phyloP scores from a whole-genome alignment of 2,797 vertebrate genomes.

The Lagocephalus sceleratus region DNA sequence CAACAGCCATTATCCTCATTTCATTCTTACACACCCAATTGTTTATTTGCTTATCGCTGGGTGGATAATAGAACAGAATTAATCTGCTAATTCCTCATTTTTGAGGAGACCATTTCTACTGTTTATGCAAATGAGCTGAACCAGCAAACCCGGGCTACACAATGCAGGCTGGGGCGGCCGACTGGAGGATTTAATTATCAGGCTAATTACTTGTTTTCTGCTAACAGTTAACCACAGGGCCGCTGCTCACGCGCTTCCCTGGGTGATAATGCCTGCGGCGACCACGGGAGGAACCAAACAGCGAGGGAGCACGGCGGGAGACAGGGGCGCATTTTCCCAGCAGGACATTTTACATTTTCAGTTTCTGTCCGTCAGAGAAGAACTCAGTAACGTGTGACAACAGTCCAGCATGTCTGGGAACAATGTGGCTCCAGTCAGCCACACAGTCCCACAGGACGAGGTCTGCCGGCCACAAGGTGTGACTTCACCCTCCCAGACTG shows the following conservation, averaged over 20 bases:
- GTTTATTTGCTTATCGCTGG: constrained; percentile 63
- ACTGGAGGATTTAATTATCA: constrained; percentile 68
- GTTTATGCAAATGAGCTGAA: constrained; percentile 54
- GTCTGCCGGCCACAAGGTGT: background rate
- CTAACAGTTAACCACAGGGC: constrained; percentile 51
- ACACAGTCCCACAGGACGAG: background rate
- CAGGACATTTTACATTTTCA: constrained; percentile 22
- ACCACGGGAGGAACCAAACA: constrained; percentile 2
- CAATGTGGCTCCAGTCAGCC: too few relatives aligned
- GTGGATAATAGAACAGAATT: constrained; percentile 61
- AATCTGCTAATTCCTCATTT: constrained; percentile 59
- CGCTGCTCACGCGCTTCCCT: constrained; percentile 12
- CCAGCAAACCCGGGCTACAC: constrained; percentile 24
- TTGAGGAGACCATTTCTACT: constrained; percentile 32
- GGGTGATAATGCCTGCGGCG: constrained; percentile 31
- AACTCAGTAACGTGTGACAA: too few relatives aligned
- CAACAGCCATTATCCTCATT: constrained; percentile 38
- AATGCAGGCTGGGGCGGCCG: constrained; percentile 27
- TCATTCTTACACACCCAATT: constrained; percentile 45
- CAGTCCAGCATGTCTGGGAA: too few relatives aligned
- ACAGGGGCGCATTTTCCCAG: constrained; percentile 20
- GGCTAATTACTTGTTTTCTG: constrained; percentile 67
- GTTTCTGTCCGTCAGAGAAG: constrained; percentile 16
- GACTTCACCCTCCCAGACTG: background rate
- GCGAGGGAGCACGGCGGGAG: constrained; percentile 13